Evolutionary conservation across 1,140 invertebrate genomes (phyloP).

Genomic region (Chrysoperla carnea): DNA sequence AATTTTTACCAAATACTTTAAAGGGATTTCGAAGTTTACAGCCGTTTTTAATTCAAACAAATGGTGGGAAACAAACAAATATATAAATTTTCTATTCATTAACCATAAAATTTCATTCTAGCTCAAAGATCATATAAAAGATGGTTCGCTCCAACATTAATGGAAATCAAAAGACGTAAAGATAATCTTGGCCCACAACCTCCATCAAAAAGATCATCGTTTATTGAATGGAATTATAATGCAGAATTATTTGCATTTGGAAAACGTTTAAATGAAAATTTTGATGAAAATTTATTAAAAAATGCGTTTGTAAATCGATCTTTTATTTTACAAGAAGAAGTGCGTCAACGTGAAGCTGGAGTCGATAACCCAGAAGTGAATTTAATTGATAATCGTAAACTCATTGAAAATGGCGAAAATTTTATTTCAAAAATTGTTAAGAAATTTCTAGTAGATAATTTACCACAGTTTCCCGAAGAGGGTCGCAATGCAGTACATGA

Average conservation of each 20-base stretch:
- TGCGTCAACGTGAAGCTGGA: constrained; percentile 33
- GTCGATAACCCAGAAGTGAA: constrained; percentile 37
- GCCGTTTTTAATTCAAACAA: too few relatives aligned
- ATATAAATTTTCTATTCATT: background rate
- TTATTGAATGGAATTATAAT: constrained; percentile 73
- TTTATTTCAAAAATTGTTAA: constrained; percentile 37
- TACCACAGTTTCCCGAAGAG: constrained; percentile 56
- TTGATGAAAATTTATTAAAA: constrained; percentile 47
- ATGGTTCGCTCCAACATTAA: constrained; percentile 33
- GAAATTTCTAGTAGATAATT: constrained; percentile 30
- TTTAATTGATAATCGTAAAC: constrained; percentile 44
- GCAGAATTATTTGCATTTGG: constrained; percentile 80
- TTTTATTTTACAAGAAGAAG: constrained; percentile 54
- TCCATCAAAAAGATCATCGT: constrained; percentile 33
- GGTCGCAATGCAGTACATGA: constrained; percentile 38
- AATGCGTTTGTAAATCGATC: constrained; percentile 65
- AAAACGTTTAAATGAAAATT: constrained; percentile 67
- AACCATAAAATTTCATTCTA: background rate
- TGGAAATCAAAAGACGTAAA: constrained; percentile 24
- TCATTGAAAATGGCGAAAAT: constrained; percentile 43
- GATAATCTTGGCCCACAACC: constrained; percentile 17
- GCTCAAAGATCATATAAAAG: constrained; percentile 17
- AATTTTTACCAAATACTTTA: too few relatives aligned
- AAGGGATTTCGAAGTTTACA: too few relatives aligned
- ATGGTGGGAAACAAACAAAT: background rate